Conservation (phyloP, 2,797 vertebrate genomes). For the Denticeps clupeoides region DNA sequence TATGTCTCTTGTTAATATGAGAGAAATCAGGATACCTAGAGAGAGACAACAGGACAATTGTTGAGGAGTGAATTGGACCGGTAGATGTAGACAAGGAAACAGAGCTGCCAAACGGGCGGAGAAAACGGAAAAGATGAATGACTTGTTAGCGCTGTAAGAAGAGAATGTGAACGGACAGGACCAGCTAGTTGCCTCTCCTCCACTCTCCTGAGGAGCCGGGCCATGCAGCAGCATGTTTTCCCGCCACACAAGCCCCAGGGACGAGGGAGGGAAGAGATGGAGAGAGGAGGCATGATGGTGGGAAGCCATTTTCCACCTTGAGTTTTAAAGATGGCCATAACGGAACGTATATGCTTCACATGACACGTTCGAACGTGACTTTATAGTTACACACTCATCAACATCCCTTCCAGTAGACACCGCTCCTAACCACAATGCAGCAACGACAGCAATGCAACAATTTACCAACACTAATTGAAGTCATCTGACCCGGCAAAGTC, state of each 20-base stretch:
- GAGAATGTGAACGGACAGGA: constrained; percentile 32
- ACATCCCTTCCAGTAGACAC: too few relatives aligned
- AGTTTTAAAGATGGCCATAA: too few relatives aligned
- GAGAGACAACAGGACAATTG: too few relatives aligned
- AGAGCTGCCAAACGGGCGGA: not conserved
- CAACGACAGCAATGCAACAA: constrained; percentile 16
- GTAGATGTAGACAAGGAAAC: too few relatives aligned
- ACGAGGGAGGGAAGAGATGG: constrained; percentile 8
- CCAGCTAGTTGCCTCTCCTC: constrained; percentile 18
- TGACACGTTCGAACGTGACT: too few relatives aligned
- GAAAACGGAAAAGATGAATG: constrained; percentile 12
- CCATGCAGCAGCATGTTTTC: constrained; percentile 10
- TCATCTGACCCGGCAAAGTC: constrained; percentile 20
- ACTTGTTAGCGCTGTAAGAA: too few relatives aligned
- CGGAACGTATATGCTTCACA: too few relatives aligned
- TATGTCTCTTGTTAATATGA: too few relatives aligned
- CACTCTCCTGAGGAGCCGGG: constrained; percentile 5
- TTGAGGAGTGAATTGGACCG: too few relatives aligned
- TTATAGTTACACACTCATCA: too few relatives aligned
- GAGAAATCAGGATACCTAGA: too few relatives aligned
- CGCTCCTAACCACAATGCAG: not conserved
- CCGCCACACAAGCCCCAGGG: constrained; percentile 19
- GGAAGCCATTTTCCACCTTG: too few relatives aligned
- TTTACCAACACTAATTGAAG: constrained; percentile 14
- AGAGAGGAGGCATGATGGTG: constrained; percentile 1